Percentiles rank a stretch among this genome's conserved stretches.
These are phyloP conservation scores for Molossus molossus DNA, from an alignment of 2,797 vertebrate genomes.

Conservation along the genomic window DNA sequence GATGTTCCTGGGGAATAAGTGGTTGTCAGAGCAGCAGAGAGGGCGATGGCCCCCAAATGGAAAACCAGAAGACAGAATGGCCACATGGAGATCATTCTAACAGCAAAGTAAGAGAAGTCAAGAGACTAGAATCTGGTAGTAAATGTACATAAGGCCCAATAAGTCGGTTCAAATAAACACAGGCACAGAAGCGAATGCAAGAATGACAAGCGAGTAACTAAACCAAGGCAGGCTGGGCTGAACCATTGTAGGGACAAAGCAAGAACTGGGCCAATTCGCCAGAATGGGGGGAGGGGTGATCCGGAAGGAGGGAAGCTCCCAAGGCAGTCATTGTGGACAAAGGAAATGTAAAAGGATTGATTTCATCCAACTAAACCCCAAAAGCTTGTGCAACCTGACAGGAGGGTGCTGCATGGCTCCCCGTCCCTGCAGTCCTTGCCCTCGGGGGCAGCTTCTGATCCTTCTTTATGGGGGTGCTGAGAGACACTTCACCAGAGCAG, in stretches of 20 bases:
- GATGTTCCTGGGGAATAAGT: not conserved
- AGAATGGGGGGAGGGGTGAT: not conserved
- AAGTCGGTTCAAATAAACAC: not conserved
- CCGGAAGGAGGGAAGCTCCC: not conserved
- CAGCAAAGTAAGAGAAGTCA: not conserved
- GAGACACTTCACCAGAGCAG: not conserved
- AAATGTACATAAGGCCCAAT: not conserved
- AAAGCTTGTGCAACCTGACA: not conserved
- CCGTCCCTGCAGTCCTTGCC: not conserved
- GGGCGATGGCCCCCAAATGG: too few species aligned
- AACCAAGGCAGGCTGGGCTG: not conserved
- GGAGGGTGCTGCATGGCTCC: fast-evolving
- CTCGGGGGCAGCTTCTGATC: not conserved
- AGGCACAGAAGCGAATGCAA: not conserved
- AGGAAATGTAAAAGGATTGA: not conserved
- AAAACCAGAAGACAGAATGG: slow-evolving; percentile 1
- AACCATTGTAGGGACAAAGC: not conserved
- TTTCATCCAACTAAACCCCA: not conserved
- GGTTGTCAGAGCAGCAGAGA: not conserved
- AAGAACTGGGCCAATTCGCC: not conserved
- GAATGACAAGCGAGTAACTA: not conserved
- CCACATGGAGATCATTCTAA: not conserved
- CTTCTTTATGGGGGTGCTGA: not conserved
- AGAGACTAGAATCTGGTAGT: not conserved
- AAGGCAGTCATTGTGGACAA: not conserved